A percentile compares a stretch with the other conserved stretches of the same genome.
Conservation (phyloP, 2,113 vertebrate species). For the Gyps fulvus region DNA sequence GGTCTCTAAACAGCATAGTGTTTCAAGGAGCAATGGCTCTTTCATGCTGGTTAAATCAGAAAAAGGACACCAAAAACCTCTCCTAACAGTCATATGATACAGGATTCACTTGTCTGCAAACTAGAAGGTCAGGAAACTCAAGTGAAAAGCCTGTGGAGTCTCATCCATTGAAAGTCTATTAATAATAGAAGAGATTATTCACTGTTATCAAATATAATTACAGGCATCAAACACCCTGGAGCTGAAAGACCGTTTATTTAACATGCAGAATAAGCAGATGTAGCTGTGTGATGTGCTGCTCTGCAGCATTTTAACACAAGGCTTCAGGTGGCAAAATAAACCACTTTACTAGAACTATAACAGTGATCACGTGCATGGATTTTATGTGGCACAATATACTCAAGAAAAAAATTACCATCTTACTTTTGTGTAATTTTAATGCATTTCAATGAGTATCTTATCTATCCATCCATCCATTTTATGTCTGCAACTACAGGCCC, state of each 20-base stretch:
- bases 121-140: constrained; percentile 21
- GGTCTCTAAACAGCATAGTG: background rate
- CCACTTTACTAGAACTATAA: background rate
- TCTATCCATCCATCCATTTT: background rate
- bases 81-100: background rate
- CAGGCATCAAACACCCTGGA: constrained; percentile 33
- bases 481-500: background rate
- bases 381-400: background rate
- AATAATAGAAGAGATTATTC: constrained; percentile 65
- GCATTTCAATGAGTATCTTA: background rate
- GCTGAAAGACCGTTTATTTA: constrained; percentile 50
- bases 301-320: background rate
- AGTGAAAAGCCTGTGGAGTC: background rate
- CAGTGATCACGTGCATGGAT: background rate
- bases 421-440: background rate
- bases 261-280: constrained; percentile 17
- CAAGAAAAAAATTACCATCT: background rate
- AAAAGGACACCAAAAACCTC: background rate
- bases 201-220: constrained; percentile 65
- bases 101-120: background rate
- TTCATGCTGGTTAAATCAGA: background rate
- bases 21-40: background rate
- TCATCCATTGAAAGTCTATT: constrained; percentile 28
- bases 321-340: constrained; percentile 19
- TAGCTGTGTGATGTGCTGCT: background rate